A percentile compares a stretch with the other conserved stretches of the same genome.
Conservation (phyloP, 2,113 vertebrate genomes). For the Peromyscus californicus region DNA sequence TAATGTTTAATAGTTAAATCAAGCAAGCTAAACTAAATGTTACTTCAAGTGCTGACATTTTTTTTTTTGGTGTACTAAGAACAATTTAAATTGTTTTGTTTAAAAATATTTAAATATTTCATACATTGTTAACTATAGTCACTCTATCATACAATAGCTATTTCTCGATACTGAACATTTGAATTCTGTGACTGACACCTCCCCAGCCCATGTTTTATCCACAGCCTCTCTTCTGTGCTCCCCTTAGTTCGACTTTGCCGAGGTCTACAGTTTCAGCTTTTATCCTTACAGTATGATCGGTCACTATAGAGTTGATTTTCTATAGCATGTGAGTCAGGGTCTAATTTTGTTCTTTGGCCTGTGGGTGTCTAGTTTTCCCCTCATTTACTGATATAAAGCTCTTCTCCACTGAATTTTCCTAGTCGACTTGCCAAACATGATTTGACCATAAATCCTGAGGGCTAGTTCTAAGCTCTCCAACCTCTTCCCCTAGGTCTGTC, state of each 20-base stretch:
- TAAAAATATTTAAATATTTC: background rate
- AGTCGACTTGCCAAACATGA: background rate
- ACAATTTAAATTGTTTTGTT: background rate
- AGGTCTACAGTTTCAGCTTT: background rate
- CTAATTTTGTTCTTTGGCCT: background rate
- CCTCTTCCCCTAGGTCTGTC: background rate
- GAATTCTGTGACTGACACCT: background rate
- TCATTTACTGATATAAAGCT: background rate
- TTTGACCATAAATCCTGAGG: background rate
- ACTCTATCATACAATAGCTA: background rate
- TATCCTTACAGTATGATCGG: background rate
- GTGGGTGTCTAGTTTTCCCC: background rate
- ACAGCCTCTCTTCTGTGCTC: background rate
- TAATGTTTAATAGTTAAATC: background rate
- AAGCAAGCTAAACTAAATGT: background rate
- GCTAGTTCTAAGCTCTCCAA: background rate
- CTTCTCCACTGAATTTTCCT: background rate
- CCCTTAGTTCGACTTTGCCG: background rate
- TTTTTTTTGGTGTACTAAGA: background rate
- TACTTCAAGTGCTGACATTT: background rate
- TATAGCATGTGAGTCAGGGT: background rate
- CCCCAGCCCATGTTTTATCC: background rate
- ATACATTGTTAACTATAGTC: background rate
- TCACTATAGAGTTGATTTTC: background rate
- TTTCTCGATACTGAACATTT: background rate